Base-by-base conservation (phyloP, 2,113 vertebrate genomes). In the Lasiurus cinereus region DNA sequence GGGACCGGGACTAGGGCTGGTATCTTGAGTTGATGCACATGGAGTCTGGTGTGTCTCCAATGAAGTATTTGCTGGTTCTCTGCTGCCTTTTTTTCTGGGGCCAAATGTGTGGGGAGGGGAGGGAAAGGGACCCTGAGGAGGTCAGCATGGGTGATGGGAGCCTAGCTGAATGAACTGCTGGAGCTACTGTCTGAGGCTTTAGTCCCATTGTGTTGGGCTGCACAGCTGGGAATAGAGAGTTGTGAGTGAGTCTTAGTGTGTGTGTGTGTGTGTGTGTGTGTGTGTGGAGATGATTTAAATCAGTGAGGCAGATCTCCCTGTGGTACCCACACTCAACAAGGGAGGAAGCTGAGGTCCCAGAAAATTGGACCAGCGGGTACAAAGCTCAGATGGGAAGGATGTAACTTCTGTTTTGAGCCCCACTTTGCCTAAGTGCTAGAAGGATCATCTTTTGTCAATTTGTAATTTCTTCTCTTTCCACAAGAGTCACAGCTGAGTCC, bases 1-100 rank as follows among this genome's bases (percentile, higher is more conserved):
- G 29, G 80, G 48, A 36, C 19, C 46, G 52, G 69, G 91, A 14
- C 24, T 16, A 22, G 16, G 22, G 19, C 88, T 85, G 67, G 72
- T 6, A 24, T 59, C 46, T 62, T 59, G 54, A 69, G 16, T 8
- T 24, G 70, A 79, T 33, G 48, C 67, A 84, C 93, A 59, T n/a
- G 67, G 93, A 84, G 43, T 70, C 66, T 94, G 72, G 24, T 70
- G n/a, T 90, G 46, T 95, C 84, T 96, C 94, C 95, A 96, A 76
- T 94, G 96, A 97, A 95, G 50, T 88, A 31, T 78, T 46, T 94
- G 19, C 87, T 90, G 70, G 74, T 88, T 97, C 73, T 92, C 15
- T 78, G 69, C 62, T 70, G 67, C 78, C 78, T 69, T 92, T 89
- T 76, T 69, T 77, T 19, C 33, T 79, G 36, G 87, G 85, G 31